Conservation (phyloP, 2,113 vertebrate genomes). For the Aplodontia rufa region DNA sequence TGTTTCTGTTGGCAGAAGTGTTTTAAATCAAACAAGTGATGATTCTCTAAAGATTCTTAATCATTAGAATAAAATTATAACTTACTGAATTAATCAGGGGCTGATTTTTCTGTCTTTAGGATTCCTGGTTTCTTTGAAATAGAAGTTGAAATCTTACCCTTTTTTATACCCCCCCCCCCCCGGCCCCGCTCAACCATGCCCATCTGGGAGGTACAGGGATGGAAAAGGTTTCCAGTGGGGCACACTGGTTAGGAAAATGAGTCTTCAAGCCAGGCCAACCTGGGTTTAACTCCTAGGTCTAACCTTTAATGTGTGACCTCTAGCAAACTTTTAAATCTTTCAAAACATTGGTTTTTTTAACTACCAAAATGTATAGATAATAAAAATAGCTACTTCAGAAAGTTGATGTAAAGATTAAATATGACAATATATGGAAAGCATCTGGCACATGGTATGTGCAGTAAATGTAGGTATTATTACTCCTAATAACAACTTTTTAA, state of each 20-base stretch:
- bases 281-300: neutral
- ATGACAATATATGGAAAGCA: neutral
- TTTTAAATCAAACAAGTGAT: neutral
- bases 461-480: neutral
- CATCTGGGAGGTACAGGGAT: neutral
- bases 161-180: too few species aligned
- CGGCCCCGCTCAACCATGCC: neutral
- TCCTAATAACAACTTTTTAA: neutral
- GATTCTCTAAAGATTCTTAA: neutral
- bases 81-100: neutral
- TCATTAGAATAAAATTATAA: neutral
- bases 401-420: neutral
- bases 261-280: neutral
- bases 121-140: neutral
- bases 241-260: neutral
- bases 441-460: neutral
- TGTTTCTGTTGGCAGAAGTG: constrained; percentile 75
- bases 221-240: neutral
- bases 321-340: neutral
- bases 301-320: neutral
- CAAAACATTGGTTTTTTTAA: neutral
- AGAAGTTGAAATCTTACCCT: too few species aligned
- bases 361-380: neutral
- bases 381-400: neutral
- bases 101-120: neutral